Percentiles rank a stretch among this genome's conserved stretches.
Conservation (phyloP, 2,113 vertebrate species). For the Urocitellus parryii region DNA sequence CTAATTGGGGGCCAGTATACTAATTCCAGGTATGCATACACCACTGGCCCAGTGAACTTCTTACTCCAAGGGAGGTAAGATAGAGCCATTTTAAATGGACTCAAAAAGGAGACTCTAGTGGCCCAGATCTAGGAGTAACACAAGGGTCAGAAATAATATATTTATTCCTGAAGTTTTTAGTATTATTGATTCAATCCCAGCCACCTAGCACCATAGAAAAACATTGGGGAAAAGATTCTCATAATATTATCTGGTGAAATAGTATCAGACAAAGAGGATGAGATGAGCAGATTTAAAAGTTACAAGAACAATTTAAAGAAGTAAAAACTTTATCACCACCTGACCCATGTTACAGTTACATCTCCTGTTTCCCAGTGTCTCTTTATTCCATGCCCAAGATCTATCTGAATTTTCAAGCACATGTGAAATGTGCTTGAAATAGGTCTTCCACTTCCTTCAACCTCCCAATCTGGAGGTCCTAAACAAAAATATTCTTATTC, state of each 20-base stretch:
- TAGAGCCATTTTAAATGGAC: neutral
- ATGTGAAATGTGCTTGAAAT: neutral
- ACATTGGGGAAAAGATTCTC: neutral
- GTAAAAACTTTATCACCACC: slow-evolving; percentile 8
- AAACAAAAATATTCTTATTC: too few relatives aligned
- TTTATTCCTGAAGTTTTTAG: neutral
- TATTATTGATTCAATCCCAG: neutral
- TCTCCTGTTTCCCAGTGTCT: neutral
- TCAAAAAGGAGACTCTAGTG: neutral
- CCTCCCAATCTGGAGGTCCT: too few relatives aligned
- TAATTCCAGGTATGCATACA: neutral
- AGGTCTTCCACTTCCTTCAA: too few relatives aligned
- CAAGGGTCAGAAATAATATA: neutral
- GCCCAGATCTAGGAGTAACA: neutral
- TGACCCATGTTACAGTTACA: neutral
- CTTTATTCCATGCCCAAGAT: neutral
- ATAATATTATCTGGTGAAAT: neutral
- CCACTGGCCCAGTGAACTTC: neutral
- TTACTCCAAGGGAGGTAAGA: neutral
- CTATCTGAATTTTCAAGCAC: slow-evolving; percentile 37
- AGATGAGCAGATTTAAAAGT: slow-evolving; percentile 25
- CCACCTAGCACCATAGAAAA: neutral
- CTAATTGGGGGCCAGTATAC: neutral
- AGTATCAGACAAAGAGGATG: neutral
- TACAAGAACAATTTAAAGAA: slow-evolving; percentile 23